phyloP scores from a whole-genome alignment of 2,113 vertebrate species.

The Maccullochella peelii region DNA sequence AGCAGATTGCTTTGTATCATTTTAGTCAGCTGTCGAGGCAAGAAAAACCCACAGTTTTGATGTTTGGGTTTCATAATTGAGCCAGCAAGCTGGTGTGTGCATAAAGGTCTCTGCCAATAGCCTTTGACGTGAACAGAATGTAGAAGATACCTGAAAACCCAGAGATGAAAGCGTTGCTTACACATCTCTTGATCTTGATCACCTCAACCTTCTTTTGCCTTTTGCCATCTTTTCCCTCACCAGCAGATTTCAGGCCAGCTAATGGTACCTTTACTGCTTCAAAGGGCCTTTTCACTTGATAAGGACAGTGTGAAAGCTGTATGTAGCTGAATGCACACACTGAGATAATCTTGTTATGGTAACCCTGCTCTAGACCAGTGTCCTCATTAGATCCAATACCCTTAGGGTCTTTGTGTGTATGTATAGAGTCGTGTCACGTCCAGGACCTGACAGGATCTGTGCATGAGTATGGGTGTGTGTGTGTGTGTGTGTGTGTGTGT shows the following conservation, averaged over 20 bases:
- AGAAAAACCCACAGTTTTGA: slow-evolving; percentile 47
- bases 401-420: slow-evolving; percentile 41
- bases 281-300: slow-evolving; percentile 66
- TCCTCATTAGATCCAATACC: slow-evolving; percentile 74
- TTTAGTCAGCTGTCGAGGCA: slow-evolving; percentile 44
- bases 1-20: slow-evolving; percentile 53
- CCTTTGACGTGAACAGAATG: slow-evolving; percentile 53
- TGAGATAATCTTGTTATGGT: slow-evolving; percentile 70
- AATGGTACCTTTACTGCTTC: slow-evolving; percentile 63
- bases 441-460: slow-evolving; percentile 46
- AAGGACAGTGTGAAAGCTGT: slow-evolving; percentile 39
- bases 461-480: not conserved
- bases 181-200: slow-evolving; percentile 58
- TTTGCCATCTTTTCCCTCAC: slow-evolving; percentile 43
- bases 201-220: slow-evolving; percentile 45
- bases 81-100: slow-evolving; percentile 40
- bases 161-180: slow-evolving; percentile 59
- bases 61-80: slow-evolving; percentile 63
- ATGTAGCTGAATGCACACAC: slow-evolving; percentile 38
- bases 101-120: slow-evolving; percentile 42
- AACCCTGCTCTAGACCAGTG: slow-evolving; percentile 65
- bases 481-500: slow-evolving; percentile 31
- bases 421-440: slow-evolving; percentile 60
- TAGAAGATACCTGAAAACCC: slow-evolving; percentile 33
- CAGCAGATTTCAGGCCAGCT: slow-evolving; percentile 49